These are phyloP conservation scores for Aurelia sp. DNA, from an alignment of 30 jellyfish, hydroid and myxozoan genomes.

Conservation along the genomic window DNA sequence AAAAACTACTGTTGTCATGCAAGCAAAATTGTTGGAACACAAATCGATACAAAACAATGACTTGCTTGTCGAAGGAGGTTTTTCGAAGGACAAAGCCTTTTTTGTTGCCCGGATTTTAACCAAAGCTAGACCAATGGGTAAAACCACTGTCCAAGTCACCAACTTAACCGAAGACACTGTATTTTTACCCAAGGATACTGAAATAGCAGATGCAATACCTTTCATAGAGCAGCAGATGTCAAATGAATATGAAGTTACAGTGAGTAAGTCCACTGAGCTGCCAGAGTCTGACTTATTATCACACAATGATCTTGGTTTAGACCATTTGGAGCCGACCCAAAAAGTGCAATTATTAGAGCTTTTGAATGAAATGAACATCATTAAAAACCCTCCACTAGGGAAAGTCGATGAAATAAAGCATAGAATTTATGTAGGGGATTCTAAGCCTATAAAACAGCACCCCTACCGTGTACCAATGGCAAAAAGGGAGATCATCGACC, in stretches of 20 bases:
- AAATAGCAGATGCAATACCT: conserved; percentile 15
- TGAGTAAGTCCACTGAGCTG: too few species aligned
- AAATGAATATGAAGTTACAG: too few species aligned
- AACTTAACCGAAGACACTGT: conserved; percentile 16
- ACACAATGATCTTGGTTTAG: conserved; percentile 3
- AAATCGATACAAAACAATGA: not conserved
- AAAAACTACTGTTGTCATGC: conserved; percentile 10
- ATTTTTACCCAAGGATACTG: conserved; percentile 16
- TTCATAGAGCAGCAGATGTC: conserved; percentile 5
- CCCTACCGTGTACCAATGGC: conserved; percentile 55
- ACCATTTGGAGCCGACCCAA: conserved; percentile 13
- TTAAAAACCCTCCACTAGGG: conserved; percentile 26
- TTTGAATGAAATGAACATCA: conserved; percentile 7
- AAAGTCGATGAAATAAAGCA: conserved; percentile 25
- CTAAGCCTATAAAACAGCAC: conserved; percentile 48
- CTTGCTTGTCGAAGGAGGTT: conserved; percentile 25
- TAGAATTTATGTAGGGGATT: conserved; percentile 28
- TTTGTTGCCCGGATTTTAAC: conserved; percentile 26
- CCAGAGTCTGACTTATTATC: not conserved
- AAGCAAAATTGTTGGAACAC: not conserved
- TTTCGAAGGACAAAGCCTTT: conserved; percentile 4
- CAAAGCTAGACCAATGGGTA: conserved; percentile 18
- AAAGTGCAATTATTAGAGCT: not conserved
- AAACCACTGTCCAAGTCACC: conserved; percentile 9
- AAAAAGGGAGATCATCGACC: conserved; percentile 26